Evolutionary conservation across 2,888 invertebrate genomes (phyloP), one percentile per base, ranked within the genome.

Genomic region (Drosophila suboccidentalis): DNA sequence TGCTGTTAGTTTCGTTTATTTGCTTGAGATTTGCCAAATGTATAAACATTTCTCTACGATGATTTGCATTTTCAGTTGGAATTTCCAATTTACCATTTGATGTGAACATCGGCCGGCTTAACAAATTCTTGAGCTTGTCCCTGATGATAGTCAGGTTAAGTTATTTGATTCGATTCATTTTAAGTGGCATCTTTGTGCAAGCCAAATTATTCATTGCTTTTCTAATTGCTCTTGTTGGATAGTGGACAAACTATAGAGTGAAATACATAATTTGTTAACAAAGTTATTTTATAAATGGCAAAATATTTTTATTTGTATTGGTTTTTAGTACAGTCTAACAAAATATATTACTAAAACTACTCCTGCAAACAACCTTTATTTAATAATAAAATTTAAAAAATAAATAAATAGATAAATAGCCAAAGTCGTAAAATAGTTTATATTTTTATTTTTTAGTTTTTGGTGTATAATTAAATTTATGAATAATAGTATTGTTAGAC

Each of bases 1-100:
- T 74, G 55, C 46, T 61, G 47, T 53, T 65, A 54, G 50, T 51
- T 68, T 34, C 55, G 41, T 62, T 78, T 71, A 53, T 66, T 75
- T 64, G 53, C 58, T 26, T 67, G 26, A 69, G 63, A 79, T 65
- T 78, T 71, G 38, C 41, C 26, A 55, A 67, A 65, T 46, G 39
- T 39, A 63, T 49, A 46, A 39, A 13, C 46, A 22, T 39, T 17
- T 38, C n/a, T 26, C 4, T 41, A 4, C 43, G n/a, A 39, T 13
- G 32, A n/a, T 66, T 58, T 49, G 59, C 50, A 53, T 54, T 59
- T 62, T 54, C 50, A 39, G 26, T 66, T 39, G 41, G 22, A 47
- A 46, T 67, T 34, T 64, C 15, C 41, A 19, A 43, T 66, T 41
- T 59, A 15, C 19, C n/a, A 65, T 74, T 65, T 78, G 22, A 54